Percentiles rank a stretch among this genome's conserved stretches.
Evolutionary conservation across 2,797 vertebrate genomes (phyloP).

Genomic region (Malurus leucopterus): DNA sequence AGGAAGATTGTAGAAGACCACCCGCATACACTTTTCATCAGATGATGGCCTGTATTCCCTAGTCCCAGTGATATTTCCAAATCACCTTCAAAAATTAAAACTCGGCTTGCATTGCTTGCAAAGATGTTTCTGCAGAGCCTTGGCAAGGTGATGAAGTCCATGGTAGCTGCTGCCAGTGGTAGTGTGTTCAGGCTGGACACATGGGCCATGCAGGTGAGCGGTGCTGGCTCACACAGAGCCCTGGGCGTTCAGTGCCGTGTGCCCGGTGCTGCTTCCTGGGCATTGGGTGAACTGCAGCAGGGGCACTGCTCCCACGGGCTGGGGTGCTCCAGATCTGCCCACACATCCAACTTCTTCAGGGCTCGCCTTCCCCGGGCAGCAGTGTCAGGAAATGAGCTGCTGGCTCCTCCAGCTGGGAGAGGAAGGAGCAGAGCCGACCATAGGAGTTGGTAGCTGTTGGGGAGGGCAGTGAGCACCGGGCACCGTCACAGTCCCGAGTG

Average conservation of each 20-base stretch:
- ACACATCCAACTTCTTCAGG: accelerated
- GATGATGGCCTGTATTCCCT: not conserved
- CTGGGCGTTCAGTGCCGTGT: accelerated
- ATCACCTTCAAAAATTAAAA: not conserved
- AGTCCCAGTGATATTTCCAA: not conserved
- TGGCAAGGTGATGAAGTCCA: not conserved
- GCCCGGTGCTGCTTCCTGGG: accelerated
- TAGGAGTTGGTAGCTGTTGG: accelerated
- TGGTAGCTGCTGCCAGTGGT: not conserved
- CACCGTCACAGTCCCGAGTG: accelerated
- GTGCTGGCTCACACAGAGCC: not conserved
- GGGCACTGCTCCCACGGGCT: not conserved
- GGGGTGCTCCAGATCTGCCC: not conserved
- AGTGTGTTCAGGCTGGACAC: not conserved
- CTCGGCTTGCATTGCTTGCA: not conserved
- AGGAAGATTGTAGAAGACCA: not conserved
- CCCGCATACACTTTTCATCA: accelerated
- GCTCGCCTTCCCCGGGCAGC: not conserved
- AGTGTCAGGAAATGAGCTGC: not conserved
- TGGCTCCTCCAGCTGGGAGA: accelerated
- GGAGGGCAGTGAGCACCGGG: not conserved
- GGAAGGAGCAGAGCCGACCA: accelerated
- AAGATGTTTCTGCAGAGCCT: not conserved
- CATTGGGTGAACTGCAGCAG: accelerated
- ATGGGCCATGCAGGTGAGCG: not conserved